Conservation (phyloP, 2,888 invertebrate species). For the Ichneumoninae sp. region DNA sequence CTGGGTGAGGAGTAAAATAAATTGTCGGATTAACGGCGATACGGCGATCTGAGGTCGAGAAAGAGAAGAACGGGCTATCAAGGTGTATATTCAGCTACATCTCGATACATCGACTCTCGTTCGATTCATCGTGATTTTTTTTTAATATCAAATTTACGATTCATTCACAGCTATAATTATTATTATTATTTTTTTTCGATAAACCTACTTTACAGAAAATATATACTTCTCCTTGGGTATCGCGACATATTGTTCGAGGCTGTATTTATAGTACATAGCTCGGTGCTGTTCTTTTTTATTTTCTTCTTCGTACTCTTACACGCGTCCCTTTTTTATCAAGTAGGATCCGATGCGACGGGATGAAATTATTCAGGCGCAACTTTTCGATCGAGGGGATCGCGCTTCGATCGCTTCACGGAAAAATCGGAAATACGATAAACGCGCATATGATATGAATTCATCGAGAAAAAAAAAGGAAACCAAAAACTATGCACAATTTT, state of each 20-base stretch:
- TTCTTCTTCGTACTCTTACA: background rate
- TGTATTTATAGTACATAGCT: conserved; percentile 61
- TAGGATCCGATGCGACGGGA: conserved; percentile 40
- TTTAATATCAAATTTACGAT: conserved; percentile 45
- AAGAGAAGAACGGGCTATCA: conserved; percentile 36
- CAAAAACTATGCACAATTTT: too few relatives aligned
- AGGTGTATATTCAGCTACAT: conserved; percentile 33
- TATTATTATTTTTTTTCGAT: conserved; percentile 43
- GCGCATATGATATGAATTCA: background rate
- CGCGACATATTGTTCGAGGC: conserved; percentile 57
- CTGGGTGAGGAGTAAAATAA: background rate
- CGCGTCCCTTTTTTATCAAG: conserved; percentile 12
- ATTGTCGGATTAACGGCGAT: too few relatives aligned
- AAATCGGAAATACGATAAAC: too few relatives aligned
- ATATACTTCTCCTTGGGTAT: conserved; percentile 64
- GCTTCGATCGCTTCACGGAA: background rate
- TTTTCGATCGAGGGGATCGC: background rate
- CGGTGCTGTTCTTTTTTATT: conserved; percentile 28
- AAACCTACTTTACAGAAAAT: conserved; percentile 68
- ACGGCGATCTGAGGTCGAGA: conserved; percentile 3
- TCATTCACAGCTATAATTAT: conserved; percentile 49
- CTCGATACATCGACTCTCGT: conserved; percentile 20
- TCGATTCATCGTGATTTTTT: conserved; percentile 25
- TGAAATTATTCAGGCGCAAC: conserved; percentile 18
- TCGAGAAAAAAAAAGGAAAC: background rate